Evolutionary conservation across 2,888 invertebrate genomes (phyloP).

Genomic region (Cacoxenus indagator): DNA sequence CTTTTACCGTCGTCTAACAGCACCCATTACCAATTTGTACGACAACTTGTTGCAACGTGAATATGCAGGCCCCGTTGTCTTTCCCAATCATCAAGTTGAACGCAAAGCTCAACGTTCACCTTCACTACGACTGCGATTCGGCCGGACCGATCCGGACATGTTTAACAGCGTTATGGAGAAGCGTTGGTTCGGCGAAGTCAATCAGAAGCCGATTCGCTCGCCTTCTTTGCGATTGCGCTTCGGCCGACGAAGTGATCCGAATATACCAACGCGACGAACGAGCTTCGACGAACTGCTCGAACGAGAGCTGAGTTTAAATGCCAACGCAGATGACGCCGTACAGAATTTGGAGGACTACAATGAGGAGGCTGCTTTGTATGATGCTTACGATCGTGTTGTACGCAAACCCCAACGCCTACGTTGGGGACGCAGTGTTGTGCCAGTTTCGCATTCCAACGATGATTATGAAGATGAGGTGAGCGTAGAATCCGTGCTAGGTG

Average conservation of each 20-base stretch:
- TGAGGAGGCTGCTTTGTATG: constrained; percentile 42
- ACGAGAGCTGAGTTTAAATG: constrained; percentile 50
- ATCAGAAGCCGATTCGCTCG: constrained; percentile 79
- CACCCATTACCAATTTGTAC: constrained; percentile 65
- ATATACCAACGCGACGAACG: constrained; percentile 70
- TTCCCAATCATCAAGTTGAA: constrained; percentile 77
- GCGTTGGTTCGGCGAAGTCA: constrained; percentile 74
- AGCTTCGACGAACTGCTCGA: constrained; percentile 54
- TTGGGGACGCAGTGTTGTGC: constrained; percentile 57
- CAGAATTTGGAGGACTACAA: constrained; percentile 13
- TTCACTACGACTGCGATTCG: constrained; percentile 82
- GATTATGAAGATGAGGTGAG: constrained; percentile 34
- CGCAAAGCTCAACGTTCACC: constrained; percentile 85
- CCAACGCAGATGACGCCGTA: constrained; percentile 23
- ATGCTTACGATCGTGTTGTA: constrained; percentile 48
- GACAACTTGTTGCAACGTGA: constrained; percentile 69
- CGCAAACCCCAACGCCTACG: constrained; percentile 63
- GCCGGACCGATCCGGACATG: constrained; percentile 79
- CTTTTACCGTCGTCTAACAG: constrained; percentile 34
- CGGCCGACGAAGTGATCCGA: constrained; percentile 81
- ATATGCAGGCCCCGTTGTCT: constrained; percentile 69
- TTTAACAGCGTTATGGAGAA: constrained; percentile 58
- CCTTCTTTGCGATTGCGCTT: constrained; percentile 84
- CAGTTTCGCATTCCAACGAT: constrained; percentile 10
- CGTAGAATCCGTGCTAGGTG: neutral